Conservation (phyloP, 2,888 invertebrate species). For the Metacarcinus magister region DNA sequence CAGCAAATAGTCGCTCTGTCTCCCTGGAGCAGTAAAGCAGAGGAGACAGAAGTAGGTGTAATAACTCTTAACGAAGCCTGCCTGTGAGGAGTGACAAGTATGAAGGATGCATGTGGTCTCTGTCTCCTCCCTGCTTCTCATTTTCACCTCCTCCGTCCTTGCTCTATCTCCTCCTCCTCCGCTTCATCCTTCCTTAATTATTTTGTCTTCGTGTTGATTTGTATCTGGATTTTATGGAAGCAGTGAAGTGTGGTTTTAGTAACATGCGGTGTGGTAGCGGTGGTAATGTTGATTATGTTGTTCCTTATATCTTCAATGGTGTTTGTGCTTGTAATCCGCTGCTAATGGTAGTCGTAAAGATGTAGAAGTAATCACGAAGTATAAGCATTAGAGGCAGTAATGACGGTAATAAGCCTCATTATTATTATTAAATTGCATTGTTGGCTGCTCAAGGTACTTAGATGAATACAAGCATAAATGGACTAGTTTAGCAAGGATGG, state of each 20-base stretch:
- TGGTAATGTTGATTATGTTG: neutral
- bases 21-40: neutral
- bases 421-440: neutral
- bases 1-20: neutral
- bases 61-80: neutral
- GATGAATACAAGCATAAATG: neutral
- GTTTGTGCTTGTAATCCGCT: neutral
- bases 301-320: neutral
- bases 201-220: neutral
- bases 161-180: too few relatives aligned
- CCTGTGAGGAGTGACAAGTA: neutral
- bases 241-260: neutral
- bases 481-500: neutral
- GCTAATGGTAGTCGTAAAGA: neutral
- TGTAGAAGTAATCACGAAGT: neutral
- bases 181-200: neutral
- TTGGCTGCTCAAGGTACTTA: neutral
- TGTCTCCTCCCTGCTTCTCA: neutral
- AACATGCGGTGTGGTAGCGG: too few relatives aligned
- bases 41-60: neutral
- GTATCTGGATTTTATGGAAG: neutral
- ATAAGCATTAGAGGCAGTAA: neutral
- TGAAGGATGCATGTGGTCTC: slow-evolving; percentile 8
- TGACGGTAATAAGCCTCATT: neutral
- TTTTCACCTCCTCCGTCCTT: neutral